A percentile compares a stretch with the other conserved stretches of the same genome.
Evolutionary conservation across 2,888 invertebrate genomes (phyloP).

Genomic region (Griposia aprilina): DNA sequence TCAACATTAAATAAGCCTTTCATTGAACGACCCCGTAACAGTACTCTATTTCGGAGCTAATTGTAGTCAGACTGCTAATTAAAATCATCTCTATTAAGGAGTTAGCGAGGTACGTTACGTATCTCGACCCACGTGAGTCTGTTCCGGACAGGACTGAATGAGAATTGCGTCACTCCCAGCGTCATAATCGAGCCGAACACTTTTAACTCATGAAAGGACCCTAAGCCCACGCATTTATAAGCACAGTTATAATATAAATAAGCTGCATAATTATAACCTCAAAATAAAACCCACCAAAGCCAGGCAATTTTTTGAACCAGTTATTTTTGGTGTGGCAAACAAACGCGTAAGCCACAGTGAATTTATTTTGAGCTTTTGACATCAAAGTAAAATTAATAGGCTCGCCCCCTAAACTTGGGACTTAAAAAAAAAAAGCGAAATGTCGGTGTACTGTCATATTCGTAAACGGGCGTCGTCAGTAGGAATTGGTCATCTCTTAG

Average conservation of each 20-base stretch:
- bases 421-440: too few relatives aligned
- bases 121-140: not conserved
- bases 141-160: not conserved
- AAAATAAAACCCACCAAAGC: constrained; percentile 5
- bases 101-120: not conserved
- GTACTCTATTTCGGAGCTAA: not conserved
- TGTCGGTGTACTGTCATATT: too few relatives aligned
- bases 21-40: too few relatives aligned
- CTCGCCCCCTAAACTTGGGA: too few relatives aligned
- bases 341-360: not conserved
- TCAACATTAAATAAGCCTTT: too few relatives aligned
- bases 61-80: not conserved
- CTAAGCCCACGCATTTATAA: not conserved
- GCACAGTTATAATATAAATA: not conserved
- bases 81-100: not conserved
- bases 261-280: not conserved
- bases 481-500: too few relatives aligned
- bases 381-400: too few relatives aligned
- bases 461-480: too few relatives aligned
- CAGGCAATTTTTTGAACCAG: not conserved
- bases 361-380: too few relatives aligned
- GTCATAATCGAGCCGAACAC: not conserved
- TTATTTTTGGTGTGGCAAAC: not conserved
- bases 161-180: constrained; percentile 8
- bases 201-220: not conserved